phyloP scores from a whole-genome alignment of 2,113 vertebrate genomes.

The Ibidorhyncha struthersii region DNA sequence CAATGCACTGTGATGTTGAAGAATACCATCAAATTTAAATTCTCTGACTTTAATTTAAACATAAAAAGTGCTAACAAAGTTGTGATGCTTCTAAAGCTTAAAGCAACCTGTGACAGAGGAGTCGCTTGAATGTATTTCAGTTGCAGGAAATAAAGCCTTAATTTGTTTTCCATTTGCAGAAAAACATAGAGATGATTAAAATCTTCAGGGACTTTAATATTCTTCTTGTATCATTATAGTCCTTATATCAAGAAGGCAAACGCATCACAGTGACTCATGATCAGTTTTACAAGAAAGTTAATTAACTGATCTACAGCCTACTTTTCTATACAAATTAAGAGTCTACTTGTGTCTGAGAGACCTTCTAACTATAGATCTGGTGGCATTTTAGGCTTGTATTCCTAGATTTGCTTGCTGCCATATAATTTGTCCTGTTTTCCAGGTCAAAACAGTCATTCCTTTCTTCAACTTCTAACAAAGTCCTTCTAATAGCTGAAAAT shows the following conservation, averaged over 20 bases:
- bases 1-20: not conserved
- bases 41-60: not conserved
- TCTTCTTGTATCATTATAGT: not conserved
- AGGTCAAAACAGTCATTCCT: not conserved
- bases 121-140: not conserved
- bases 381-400: not conserved
- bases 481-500: not conserved
- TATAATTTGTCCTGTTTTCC: not conserved
- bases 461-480: not conserved
- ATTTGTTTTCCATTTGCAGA: not conserved
- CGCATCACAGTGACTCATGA: not conserved
- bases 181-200: not conserved
- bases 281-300: not conserved
- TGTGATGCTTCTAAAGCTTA: not conserved
- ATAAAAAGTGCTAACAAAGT: too few species aligned
- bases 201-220: not conserved
- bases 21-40: not conserved
- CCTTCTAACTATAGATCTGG: not conserved
- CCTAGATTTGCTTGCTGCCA: not conserved
- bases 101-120: conserved; percentile 24
- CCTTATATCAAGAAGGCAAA: not conserved
- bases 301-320: not conserved
- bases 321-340: not conserved
- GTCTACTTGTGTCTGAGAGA: not conserved
- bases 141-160: not conserved